A percentile compares a stretch with the other conserved stretches of the same genome.
These are phyloP conservation scores for Polyommatus iphigenia DNA, from an alignment of 2,888 invertebrate genomes.

Conservation along the genomic window DNA sequence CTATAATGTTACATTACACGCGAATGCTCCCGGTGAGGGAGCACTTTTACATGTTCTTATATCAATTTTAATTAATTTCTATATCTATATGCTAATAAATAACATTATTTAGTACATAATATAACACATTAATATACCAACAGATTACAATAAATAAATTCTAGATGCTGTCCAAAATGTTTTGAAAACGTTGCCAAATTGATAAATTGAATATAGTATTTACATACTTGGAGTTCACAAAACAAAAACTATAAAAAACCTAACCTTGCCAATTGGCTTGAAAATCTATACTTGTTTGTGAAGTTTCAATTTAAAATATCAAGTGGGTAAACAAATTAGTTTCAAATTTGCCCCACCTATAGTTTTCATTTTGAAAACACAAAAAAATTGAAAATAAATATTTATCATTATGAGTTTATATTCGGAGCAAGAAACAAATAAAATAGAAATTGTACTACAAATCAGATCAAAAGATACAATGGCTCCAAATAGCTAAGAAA, in stretches of 20 bases:
- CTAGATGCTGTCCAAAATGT: neutral
- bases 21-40: too few relatives aligned
- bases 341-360: neutral
- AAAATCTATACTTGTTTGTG: too few relatives aligned
- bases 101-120: neutral
- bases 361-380: neutral
- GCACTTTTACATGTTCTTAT: too few relatives aligned
- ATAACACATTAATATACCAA: neutral
- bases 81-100: neutral
- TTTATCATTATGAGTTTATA: neutral
- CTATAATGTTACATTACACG: too few relatives aligned
- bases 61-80: neutral
- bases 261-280: too few relatives aligned
- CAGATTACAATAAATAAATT: neutral
- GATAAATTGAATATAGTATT: neutral
- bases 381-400: neutral
- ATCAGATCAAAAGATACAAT: slow-evolving; percentile 3
- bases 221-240: neutral
- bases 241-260: neutral
- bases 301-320: too few relatives aligned
- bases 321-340: neutral
- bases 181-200: slow-evolving; percentile 1
- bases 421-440: neutral
- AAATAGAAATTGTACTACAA: neutral
- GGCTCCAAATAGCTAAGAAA: neutral